Evolutionary conservation across 2,113 vertebrate genomes (phyloP).

Genomic region (Lamprologus sp.): DNA sequence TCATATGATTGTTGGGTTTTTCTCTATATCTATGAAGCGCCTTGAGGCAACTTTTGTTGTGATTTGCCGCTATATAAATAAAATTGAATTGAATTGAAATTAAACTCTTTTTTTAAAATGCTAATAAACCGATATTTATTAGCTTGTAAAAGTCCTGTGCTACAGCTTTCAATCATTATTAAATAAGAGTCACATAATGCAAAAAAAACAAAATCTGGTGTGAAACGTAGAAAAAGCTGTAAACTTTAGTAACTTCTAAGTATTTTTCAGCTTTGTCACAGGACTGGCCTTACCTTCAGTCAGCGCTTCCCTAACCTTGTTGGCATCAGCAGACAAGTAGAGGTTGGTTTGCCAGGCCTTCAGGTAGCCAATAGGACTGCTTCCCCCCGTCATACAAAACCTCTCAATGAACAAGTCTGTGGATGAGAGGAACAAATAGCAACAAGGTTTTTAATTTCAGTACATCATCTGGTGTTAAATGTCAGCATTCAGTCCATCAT

Average conservation of each 20-base stretch:
- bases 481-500: not conserved
- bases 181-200: not conserved
- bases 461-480: not conserved
- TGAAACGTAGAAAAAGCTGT: accelerated
- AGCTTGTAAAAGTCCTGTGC: not conserved
- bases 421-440: not conserved
- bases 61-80: too few species aligned
- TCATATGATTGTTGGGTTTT: too few species aligned
- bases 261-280: not conserved
- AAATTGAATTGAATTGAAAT: too few species aligned
- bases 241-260: not conserved
- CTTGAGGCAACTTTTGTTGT: too few species aligned
- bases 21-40: too few species aligned
- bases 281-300: conserved; percentile 79
- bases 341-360: conserved; percentile 97
- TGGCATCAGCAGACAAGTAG: conserved; percentile 90
- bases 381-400: conserved; percentile 98
- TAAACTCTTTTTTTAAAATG: accelerated
- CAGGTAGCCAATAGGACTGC: conserved; percentile 91
- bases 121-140: not conserved
- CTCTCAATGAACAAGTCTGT: conserved; percentile 93
- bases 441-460: not conserved
- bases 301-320: conserved; percentile 92
- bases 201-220: not conserved
- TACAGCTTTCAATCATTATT: not conserved